Conservation (phyloP, 2,797 vertebrate species). For the Urosaurus nigricauda region DNA sequence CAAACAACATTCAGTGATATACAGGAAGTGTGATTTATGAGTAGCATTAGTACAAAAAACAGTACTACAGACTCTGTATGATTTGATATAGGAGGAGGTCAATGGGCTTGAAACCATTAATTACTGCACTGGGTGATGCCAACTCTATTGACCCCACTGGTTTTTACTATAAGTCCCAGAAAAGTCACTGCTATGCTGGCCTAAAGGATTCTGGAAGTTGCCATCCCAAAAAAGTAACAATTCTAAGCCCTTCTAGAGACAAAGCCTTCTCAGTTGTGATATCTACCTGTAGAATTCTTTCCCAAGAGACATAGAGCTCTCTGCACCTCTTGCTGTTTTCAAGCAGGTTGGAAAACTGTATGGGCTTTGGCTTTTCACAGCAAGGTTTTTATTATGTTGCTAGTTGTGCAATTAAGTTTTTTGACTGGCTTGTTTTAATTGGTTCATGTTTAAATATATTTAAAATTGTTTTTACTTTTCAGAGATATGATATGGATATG, state of each 20-base stretch:
- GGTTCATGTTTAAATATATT: background rate
- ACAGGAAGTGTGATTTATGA: no score
- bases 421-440: background rate
- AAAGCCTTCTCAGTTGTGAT: background rate
- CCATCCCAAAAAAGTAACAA: background rate
- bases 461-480: background rate
- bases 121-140: no score
- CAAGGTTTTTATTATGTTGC: background rate
- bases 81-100: no score
- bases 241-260: background rate
- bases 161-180: no score
- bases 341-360: background rate
- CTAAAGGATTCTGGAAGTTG: no score
- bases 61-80: no score
- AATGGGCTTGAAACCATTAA: no score
- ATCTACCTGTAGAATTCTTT: background rate
- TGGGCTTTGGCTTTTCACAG: background rate
- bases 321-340: background rate
- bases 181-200: no score
- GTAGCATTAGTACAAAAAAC: no score
- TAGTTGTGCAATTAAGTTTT: background rate
- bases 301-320: background rate
- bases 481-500: background rate
- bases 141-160: no score
- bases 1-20: no score